Evolutionary conservation across 2,888 invertebrate species (phyloP), one percentile per base, ranked within the genome.

Genomic region (Drosophila percnosoma): DNA sequence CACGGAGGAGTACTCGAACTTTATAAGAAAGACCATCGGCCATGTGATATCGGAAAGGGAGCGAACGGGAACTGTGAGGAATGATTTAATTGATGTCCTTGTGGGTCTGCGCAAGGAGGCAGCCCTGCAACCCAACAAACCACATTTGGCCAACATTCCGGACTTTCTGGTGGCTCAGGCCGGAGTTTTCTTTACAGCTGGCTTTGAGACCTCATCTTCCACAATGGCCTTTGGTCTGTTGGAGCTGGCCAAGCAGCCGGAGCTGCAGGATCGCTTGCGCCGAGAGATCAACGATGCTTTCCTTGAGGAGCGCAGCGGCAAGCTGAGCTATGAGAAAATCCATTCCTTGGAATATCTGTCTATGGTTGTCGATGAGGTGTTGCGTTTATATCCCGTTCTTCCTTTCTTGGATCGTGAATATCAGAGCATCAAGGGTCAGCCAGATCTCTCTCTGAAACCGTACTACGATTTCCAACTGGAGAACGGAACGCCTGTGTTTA

Each of bases 11-110:
- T 87, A 87, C 29, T 71, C 90, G 0, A 72, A 80, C 11, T 94
- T 94, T 68, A 61, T 95, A 8, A 87, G 93, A 0, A 71, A 69
- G 0, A 89, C 91, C 1, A 93, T 94, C 4, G 91, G 88, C 68
- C 90, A 92, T 3, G 93, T 93, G 0, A 93, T 94, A 52, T 59
- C 83, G 0, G 90, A 93, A 15, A 90, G 95, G 4, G 92, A 93
- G 61, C 82, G 91, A 15, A 91, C 90, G 6, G 93, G 93, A 5
- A 59, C 76, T 0, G 88, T 88, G 11, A 91, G 94, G 13, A 92
- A 93, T 59, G 94, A 95, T 82, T 91, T 95, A 1, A 92, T 95
- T 49, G 94, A 94, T 76, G 78, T 94, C 6, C 80, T 95, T 15
- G 87, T 94, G 40, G 91, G 92, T 2, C 68, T 94, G 7, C 93